Conservation (phyloP, 2,113 vertebrate genomes). For the Acrocephalus kingi region DNA sequence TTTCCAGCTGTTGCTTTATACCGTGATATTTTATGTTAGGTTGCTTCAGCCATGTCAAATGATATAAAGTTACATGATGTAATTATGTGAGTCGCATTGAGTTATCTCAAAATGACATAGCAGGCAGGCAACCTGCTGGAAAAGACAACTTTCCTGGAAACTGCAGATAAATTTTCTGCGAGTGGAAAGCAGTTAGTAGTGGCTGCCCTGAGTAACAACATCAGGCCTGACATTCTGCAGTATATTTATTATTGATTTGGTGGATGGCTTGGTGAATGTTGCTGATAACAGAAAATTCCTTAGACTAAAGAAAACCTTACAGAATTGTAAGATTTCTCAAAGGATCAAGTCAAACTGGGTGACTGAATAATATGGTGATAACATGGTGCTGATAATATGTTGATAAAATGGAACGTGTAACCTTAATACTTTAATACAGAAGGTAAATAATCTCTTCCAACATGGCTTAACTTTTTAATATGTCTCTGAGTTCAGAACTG, state of each 20-base stretch:
- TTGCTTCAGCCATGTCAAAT: slow-evolving; percentile 64
- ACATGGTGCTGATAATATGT: not conserved
- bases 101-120: slow-evolving; percentile 51
- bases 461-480: not conserved
- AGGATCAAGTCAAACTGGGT: not conserved
- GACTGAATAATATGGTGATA: not conserved
- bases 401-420: slow-evolving; percentile 13
- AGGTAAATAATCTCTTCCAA: not conserved
- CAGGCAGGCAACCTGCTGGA: slow-evolving; percentile 33
- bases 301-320: not conserved
- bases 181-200: slow-evolving; percentile 10
- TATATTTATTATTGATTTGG: slow-evolving; percentile 48
- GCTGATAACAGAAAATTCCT: slow-evolving; percentile 27
- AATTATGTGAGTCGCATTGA: slow-evolving; percentile 52
- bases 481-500: not conserved
- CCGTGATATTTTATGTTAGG: slow-evolving; percentile 62
- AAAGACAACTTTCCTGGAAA: slow-evolving; percentile 26
- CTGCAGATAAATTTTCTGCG: slow-evolving; percentile 45
- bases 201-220: not conserved
- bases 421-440: not conserved
- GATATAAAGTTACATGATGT: slow-evolving; percentile 55
- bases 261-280: not conserved
- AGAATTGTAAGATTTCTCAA: not conserved
- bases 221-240: not conserved
- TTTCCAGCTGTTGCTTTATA: slow-evolving; percentile 63